phyloP scores from a whole-genome alignment of 2,113 vertebrate genomes.

The Chinchilla lanigera region DNA sequence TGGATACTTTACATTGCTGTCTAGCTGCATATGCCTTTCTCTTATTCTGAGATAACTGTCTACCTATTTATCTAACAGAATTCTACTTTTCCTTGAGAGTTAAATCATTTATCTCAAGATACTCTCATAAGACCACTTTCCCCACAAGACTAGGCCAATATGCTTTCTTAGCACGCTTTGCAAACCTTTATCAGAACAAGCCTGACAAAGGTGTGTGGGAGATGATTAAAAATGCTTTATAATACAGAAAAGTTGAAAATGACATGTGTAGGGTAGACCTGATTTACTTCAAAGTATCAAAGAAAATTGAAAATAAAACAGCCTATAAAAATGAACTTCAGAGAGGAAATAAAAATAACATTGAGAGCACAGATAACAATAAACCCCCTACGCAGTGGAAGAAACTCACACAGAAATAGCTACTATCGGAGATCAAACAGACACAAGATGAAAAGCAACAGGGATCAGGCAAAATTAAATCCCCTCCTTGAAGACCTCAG shows the following conservation, averaged over 20 bases:
- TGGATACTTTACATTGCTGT: neutral
- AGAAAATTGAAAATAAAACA: constrained; percentile 27
- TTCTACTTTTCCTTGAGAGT: neutral
- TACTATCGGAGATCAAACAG: neutral
- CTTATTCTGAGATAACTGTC: neutral
- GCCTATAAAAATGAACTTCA: neutral
- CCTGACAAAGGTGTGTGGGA: neutral
- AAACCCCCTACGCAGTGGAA: neutral
- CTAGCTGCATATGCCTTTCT: neutral
- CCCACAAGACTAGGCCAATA: neutral
- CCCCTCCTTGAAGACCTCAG: neutral
- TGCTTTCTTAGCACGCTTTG: neutral
- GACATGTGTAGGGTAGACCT: neutral
- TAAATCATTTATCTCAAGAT: neutral
- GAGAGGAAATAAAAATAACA: neutral
- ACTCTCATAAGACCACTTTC: neutral
- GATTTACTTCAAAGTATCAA: neutral
- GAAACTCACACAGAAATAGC: neutral
- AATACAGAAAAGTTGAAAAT: constrained; percentile 1
- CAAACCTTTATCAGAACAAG: neutral
- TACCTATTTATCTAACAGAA: neutral
- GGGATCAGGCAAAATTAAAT: neutral
- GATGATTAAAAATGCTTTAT: neutral
- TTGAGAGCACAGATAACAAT: neutral
- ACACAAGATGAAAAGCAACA: neutral